phyloP scores from a whole-genome alignment of 1,140 invertebrate genomes.

The Lethrus apterus region DNA sequence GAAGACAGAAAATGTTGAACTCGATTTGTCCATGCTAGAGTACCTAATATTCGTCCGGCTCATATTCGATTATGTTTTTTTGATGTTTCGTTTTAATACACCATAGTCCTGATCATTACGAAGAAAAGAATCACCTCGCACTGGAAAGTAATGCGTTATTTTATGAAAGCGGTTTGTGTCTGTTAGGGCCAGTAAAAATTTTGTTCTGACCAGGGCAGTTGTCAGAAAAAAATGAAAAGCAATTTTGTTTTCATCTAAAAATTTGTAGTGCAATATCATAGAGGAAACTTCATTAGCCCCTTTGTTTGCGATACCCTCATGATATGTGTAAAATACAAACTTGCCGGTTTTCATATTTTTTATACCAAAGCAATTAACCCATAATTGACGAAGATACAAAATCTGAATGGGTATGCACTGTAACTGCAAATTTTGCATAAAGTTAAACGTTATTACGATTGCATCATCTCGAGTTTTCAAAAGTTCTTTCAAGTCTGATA shows the following conservation, averaged over 20 bases:
- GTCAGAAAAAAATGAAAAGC: background rate
- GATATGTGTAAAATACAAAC: conserved; percentile 2
- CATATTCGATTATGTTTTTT: conserved; percentile 2
- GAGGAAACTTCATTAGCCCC: conserved; percentile 1
- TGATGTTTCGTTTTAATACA: background rate
- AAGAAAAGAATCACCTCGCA: background rate
- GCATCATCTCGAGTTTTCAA: too few species aligned
- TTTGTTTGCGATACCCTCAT: conserved; percentile 5
- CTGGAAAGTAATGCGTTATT: conserved; percentile 4
- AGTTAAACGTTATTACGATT: too few species aligned
- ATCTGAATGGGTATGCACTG: background rate
- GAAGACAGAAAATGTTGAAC: too few species aligned
- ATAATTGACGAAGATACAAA: background rate
- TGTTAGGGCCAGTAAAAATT: conserved; percentile 3
- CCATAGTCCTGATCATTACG: conserved; percentile 7
- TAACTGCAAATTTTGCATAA: too few species aligned
- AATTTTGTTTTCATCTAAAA: background rate
- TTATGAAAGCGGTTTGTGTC: background rate
- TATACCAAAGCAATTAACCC: conserved; percentile 2
- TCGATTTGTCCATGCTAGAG: too few species aligned
- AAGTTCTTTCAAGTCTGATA: background rate
- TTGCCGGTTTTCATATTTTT: conserved; percentile 1
- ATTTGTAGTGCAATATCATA: conserved; percentile 4
- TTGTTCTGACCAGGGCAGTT: conserved; percentile 12
- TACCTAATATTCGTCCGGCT: too few species aligned